Evolutionary conservation across 1,140 invertebrate species (phyloP).

Genomic region (Melipona quadrifasciata): DNA sequence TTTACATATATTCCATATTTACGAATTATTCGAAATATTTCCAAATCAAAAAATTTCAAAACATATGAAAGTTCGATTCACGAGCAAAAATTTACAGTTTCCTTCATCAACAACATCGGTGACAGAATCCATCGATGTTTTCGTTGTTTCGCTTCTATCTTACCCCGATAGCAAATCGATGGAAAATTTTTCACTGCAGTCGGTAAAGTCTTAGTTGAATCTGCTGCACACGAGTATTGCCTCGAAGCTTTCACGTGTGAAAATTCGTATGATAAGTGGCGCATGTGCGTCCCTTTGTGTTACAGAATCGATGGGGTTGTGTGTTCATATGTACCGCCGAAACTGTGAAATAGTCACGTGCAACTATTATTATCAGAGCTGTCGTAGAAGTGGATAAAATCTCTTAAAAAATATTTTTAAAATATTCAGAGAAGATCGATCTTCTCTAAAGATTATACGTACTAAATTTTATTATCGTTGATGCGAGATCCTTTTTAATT

Average conservation of each 20-base stretch:
- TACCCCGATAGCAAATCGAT: slow-evolving; percentile 36
- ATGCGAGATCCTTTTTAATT: too few relatives aligned
- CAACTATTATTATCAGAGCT: slow-evolving; percentile 42
- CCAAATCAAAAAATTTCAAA: too few relatives aligned
- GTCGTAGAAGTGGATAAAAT: not conserved
- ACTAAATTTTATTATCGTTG: too few relatives aligned
- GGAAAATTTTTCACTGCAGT: slow-evolving; percentile 22
- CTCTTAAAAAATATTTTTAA: too few relatives aligned
- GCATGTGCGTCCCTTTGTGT: slow-evolving; percentile 37
- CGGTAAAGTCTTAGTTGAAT: slow-evolving; percentile 30
- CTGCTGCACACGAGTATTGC: not conserved
- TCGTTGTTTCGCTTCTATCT: not conserved
- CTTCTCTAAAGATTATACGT: too few relatives aligned
- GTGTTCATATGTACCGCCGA: slow-evolving; percentile 29
- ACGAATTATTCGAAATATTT: not conserved
- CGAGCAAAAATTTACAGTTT: not conserved
- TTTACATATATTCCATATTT: too few relatives aligned
- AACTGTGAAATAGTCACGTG: slow-evolving; percentile 48
- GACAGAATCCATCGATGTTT: slow-evolving; percentile 8
- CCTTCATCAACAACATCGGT: not conserved
- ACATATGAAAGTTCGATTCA: too few relatives aligned
- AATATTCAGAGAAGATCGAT: not conserved
- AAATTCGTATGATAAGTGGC: slow-evolving; percentile 13
- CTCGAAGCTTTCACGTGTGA: not conserved
- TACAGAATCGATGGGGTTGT: slow-evolving; percentile 55